Base-by-base conservation (phyloP, 1,140 invertebrate species). In the Formica selysi region DNA sequence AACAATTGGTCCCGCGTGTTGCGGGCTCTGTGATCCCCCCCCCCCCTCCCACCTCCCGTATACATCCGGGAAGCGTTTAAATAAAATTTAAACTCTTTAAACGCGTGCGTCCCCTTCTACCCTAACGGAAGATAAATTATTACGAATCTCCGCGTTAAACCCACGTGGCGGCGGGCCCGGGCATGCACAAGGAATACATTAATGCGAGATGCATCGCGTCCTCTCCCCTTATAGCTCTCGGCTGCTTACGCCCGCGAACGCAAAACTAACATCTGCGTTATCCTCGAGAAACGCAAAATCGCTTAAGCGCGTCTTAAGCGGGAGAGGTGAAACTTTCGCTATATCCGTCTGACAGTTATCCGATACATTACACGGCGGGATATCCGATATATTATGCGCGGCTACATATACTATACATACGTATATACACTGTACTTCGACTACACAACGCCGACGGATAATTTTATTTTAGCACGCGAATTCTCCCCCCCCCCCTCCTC, bases 401-500 rank as follows among this genome's bases (percentile, higher is more conserved):
- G 54, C 65, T 80, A 84, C 16, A 19, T 16, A 65, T 89, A 48
- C 13, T 59, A 29, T 67, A 38, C 38, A 38, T 80, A 84, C 44
- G 11, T 11, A 70, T 89, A 57, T 67, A 38, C 65, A 54, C 51
- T 74, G 70, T 19, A 29, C 13, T 13, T 16, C 81, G 81, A 83
- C 71, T 86, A 89, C 62, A 48, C 76, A 51, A 61, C 65, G 70
- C 71, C 70, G 76, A 38, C 54, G 84, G 83, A 89, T 90, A 87
- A 90, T 90, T 89, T 90, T 88, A 87, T 90, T 89, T 83, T 36
- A 79, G 57, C 61, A 80, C 86, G 88, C 87, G 79, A 90, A 89
- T 89, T 89, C 64, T 70, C 76, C 86, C 70, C 62, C 22, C 22
- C 22, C 22, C 22, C 22, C 22, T 22, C 0, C 22, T 0, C 76